Base-by-base conservation (phyloP, 2,888 invertebrate genomes). In the Papilio demoleus region DNA sequence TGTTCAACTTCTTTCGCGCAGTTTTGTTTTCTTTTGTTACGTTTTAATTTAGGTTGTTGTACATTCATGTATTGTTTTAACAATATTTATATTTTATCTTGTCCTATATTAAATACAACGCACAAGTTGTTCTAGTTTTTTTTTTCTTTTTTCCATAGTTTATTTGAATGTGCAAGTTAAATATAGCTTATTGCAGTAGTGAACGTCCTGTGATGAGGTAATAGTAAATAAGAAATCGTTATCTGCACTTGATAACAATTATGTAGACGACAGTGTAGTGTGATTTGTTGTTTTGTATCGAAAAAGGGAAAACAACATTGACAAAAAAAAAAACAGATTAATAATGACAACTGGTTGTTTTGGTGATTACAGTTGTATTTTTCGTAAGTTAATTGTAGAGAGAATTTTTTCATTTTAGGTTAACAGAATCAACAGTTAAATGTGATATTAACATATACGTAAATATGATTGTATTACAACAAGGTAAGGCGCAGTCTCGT, bases 51-150 rank as follows among this genome's bases (percentile, higher is more conserved):
- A 69, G 68, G 68, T 69, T 68, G 38, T 67, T 67, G 60, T 60
- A 53, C 60, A 50, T 53, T 69, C 59, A 61, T 53, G 65, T 69
- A 69, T 69, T 69, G 68, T 69, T 69, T 69, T 65, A 69, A 65
- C 64, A 50, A 38, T 53, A 69, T 65, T 69, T 65, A 60, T 61
- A 22, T 60, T 60, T 50, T 65, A 61, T 61, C 50, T 69, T 69
- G 31, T 59, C 80, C 82, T 81, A 74, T 60, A 40, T 24, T 60
- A 19, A 58, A 60, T 69, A 19, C 22, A 34, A 42, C 40, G 19
- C 22, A 47, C n/a, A 14, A 63, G n/a, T 27, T 58, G n/a, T 61
- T 14, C 17, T 47, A 56, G 12, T 53, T 62, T 62, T 38, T n/a
- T 19, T 66, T 36, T 8, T 45, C 38, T 42, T 22, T 45, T 64